Evolutionary conservation across 2,888 invertebrate genomes (phyloP).

Genomic region (Diaphora mendica): DNA sequence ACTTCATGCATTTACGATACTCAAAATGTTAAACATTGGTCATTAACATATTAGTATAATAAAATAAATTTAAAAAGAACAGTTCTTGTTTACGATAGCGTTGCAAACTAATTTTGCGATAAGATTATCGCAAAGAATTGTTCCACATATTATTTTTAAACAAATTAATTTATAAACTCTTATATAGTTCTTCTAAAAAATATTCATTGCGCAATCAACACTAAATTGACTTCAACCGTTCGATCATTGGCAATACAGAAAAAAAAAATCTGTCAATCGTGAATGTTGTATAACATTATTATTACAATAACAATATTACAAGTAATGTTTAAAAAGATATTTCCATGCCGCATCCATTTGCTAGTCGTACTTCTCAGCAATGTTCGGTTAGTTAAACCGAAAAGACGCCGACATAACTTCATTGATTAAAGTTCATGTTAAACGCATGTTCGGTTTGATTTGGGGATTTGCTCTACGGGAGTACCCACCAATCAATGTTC

Average conservation of each 20-base stretch:
- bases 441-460: conserved; percentile 66
- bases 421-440: conserved; percentile 84
- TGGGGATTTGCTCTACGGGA: conserved; percentile 53
- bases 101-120: background rate
- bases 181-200: background rate
- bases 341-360: conserved; percentile 61
- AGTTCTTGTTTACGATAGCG: background rate
- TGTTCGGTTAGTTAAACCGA: conserved; percentile 83
- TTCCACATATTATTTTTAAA: background rate
- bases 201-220: background rate
- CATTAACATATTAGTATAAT: background rate
- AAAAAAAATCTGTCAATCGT: background rate
- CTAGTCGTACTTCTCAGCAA: conserved; percentile 46
- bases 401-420: conserved; percentile 85
- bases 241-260: background rate
- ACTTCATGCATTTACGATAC: background rate
- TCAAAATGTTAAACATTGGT: background rate
- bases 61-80: background rate
- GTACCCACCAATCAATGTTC: conserved; percentile 15
- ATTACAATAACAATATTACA: conserved; percentile 13
- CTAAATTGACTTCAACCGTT: background rate
- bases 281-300: background rate
- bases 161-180: background rate
- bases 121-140: background rate
- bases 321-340: conserved; percentile 7